Conservation (phyloP, 1,140 invertebrate genomes). For the Tachypleus tridentatus region DNA sequence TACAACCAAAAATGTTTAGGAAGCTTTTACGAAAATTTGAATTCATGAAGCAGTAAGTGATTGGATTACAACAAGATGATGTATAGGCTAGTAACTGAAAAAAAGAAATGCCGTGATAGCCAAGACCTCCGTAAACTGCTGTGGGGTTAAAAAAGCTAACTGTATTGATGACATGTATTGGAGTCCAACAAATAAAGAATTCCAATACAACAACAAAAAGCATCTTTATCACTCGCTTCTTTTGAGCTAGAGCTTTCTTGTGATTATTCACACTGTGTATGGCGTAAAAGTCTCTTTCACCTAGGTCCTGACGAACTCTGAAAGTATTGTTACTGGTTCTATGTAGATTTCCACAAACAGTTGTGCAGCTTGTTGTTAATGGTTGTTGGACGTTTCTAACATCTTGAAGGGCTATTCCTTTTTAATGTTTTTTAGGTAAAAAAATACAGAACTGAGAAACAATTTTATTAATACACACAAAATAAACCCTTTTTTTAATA, state of each 20-base stretch:
- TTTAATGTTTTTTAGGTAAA: too few relatives aligned
- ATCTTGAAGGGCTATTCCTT: too few relatives aligned
- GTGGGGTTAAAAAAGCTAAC: conserved; percentile 32
- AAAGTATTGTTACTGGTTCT: not conserved
- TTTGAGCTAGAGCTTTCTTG: conserved; percentile 30
- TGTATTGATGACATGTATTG: conserved; percentile 37
- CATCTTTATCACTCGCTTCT: conserved; percentile 39
- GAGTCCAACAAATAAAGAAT: conserved; percentile 44
- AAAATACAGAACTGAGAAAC: too few relatives aligned
- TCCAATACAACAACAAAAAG: conserved; percentile 39
- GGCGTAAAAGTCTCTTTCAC: too few relatives aligned
- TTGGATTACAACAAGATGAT: conserved; percentile 41
- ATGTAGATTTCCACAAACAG: too few relatives aligned
- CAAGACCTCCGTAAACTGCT: conserved; percentile 20
- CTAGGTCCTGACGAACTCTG: too few relatives aligned
- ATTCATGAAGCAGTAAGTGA: conserved; percentile 44
- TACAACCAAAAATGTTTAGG: not conserved
- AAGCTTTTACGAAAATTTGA: conserved; percentile 37
- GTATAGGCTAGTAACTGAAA: conserved; percentile 39
- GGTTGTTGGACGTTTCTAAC: not conserved
- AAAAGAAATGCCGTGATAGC: conserved; percentile 31
- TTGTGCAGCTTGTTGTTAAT: too few relatives aligned
- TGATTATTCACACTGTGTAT: too few relatives aligned
- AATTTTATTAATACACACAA: too few relatives aligned
- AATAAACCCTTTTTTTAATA: too few relatives aligned